Conservation (phyloP, 2,888 invertebrate genomes). For the Mycalesis mineus region DNA sequence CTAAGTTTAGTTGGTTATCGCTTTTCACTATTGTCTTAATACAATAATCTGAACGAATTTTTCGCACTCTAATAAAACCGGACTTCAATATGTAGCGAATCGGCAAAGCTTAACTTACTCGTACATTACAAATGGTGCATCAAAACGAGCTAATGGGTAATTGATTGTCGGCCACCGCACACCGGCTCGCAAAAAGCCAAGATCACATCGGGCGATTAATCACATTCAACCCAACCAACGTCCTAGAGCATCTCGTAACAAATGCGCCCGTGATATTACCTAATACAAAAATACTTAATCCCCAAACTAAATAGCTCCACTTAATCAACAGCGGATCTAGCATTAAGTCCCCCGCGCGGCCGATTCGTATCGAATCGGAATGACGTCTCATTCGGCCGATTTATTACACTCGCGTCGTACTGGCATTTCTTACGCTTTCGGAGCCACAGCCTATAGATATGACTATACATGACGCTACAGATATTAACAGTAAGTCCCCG, state of each 20-base stretch:
- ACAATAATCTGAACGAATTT: too few species aligned
- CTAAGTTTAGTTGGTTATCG: too few species aligned
- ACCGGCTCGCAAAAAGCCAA: slow-evolving; percentile 12
- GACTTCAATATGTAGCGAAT: neutral
- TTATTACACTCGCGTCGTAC: slow-evolving; percentile 55
- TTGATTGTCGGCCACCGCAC: neutral
- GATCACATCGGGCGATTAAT: slow-evolving; percentile 15
- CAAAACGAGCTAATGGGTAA: neutral
- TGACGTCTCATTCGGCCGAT: slow-evolving; percentile 75
- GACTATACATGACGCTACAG: neutral
- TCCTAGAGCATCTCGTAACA: slow-evolving; percentile 9
- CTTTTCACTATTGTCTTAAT: too few species aligned
- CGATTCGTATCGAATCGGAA: slow-evolving; percentile 69
- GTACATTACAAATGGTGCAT: neutral
- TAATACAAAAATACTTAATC: slow-evolving; percentile 45
- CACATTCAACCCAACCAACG: slow-evolving; percentile 15
- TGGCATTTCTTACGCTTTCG: slow-evolving; percentile 33
- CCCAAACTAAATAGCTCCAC: slow-evolving; percentile 64
- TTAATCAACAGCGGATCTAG: slow-evolving; percentile 66
- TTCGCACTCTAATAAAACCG: too few species aligned
- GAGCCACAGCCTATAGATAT: slow-evolving; percentile 36
- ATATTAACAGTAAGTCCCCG: slow-evolving; percentile 28
- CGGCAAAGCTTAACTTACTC: neutral
- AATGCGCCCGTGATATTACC: slow-evolving; percentile 30
- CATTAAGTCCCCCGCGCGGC: slow-evolving; percentile 59